A percentile compares a stretch with the other conserved stretches of the same genome.
These are phyloP conservation scores for Turritopsis dohrnii DNA, from an alignment of 30 jellyfish, hydroid and myxozoan genomes.

Conservation along the genomic window DNA sequence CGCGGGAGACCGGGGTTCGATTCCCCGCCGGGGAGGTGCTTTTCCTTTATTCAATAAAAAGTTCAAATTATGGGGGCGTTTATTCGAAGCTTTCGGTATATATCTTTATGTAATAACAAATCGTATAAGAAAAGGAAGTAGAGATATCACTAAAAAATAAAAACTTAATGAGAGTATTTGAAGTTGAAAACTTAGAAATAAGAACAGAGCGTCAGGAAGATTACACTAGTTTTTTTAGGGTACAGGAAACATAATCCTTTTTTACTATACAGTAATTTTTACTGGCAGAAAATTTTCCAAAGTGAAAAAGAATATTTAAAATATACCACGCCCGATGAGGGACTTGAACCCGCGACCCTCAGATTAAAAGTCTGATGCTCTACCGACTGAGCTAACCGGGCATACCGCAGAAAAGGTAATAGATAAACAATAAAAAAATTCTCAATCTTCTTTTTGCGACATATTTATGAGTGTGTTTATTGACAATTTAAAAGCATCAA, in stretches of 20 bases:
- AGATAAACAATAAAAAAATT: neutral
- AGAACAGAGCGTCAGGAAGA: too few relatives aligned
- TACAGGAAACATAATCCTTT: too few relatives aligned
- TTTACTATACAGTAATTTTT: too few relatives aligned
- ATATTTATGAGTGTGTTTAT: too few relatives aligned
- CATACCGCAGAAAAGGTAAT: neutral
- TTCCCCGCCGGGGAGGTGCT: neutral
- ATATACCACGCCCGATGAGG: neutral
- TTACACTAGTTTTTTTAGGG: too few relatives aligned
- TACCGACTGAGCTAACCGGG: slow-evolving; percentile 27
- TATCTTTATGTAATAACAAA: neutral
- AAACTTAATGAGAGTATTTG: too few relatives aligned
- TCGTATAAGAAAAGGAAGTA: too few relatives aligned
- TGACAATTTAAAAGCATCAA: too few relatives aligned
- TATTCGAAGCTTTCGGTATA: neutral
- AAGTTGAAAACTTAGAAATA: too few relatives aligned
- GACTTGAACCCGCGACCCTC: slow-evolving; percentile 27
- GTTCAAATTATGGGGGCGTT: neutral
- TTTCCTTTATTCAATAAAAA: too few relatives aligned
- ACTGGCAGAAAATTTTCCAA: neutral
- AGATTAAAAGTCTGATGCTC: slow-evolving; percentile 22
- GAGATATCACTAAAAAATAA: too few relatives aligned
- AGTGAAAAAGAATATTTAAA: neutral
- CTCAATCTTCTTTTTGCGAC: neutral
- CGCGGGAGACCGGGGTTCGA: neutral